Percentiles rank a stretch among this genome's conserved stretches.
These are phyloP conservation scores for Melanophora roralis DNA, from an alignment of 2,888 invertebrate genomes.

Conservation along the genomic window DNA sequence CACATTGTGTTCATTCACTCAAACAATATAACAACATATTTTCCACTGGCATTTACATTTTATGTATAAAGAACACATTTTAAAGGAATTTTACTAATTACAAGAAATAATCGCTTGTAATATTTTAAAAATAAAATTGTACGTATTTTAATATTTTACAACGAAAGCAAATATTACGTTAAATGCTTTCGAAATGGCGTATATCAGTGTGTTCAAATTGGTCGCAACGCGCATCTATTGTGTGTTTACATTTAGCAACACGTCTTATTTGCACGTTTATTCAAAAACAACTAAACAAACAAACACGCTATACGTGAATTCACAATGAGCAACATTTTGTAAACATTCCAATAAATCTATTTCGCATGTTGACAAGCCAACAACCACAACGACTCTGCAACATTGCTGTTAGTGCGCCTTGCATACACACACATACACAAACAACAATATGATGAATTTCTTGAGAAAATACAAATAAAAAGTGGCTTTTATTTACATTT, in stretches of 20 bases:
- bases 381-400: constrained; percentile 42
- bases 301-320: constrained; percentile 67
- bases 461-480: constrained; percentile 49
- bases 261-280: constrained; percentile 77
- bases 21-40: too few species aligned
- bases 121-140: neutral
- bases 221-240: constrained; percentile 25
- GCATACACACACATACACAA: neutral
- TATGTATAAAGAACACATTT: too few species aligned
- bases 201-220: neutral
- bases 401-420: constrained; percentile 28
- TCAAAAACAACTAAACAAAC: constrained; percentile 75
- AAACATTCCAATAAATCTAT: constrained; percentile 73
- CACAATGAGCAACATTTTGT: constrained; percentile 70
- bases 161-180: too few species aligned
- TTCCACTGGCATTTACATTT: too few species aligned
- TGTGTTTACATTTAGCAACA: neutral
- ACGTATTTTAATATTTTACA: too few species aligned
- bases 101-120: too few species aligned
- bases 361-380: constrained; percentile 66
- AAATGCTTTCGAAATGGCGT: constrained; percentile 28
- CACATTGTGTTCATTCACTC: too few species aligned
- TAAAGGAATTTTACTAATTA: too few species aligned
- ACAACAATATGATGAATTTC: constrained; percentile 64
- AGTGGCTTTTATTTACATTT: neutral